These are phyloP conservation scores for Bedellia somnulentella DNA, from an alignment of 2,888 invertebrate genomes.

Conservation along the genomic window DNA sequence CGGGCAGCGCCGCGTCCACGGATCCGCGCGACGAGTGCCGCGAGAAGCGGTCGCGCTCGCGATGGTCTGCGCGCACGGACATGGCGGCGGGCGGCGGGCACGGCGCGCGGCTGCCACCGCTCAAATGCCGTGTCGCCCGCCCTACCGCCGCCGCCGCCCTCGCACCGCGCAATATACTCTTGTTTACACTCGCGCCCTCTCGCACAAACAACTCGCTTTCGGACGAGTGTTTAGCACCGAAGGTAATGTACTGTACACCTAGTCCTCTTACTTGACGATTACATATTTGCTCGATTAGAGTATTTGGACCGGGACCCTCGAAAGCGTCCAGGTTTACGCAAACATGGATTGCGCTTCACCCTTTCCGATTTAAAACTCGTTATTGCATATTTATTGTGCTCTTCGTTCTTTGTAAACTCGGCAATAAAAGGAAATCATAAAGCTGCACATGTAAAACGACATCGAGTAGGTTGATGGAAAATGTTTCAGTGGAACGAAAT, in stretches of 20 bases:
- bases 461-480: no score
- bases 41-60: conserved; percentile 51
- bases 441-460: conserved; percentile 31
- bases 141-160: conserved; percentile 2
- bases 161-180: conserved; percentile 1
- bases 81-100: conserved; percentile 45
- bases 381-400: background rate
- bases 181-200: conserved; percentile 43
- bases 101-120: conserved; percentile 53
- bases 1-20: conserved; percentile 43
- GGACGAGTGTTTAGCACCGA: conserved; percentile 37
- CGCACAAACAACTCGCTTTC: conserved; percentile 38
- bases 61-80: conserved; percentile 52
- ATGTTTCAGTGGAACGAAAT: no score
- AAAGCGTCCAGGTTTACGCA: conserved; percentile 21
- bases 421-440: no score
- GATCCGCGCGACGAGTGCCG: conserved; percentile 55
- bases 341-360: conserved; percentile 22
- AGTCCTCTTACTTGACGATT: conserved; percentile 25
- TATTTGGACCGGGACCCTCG: conserved; percentile 30
- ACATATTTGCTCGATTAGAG: conserved; percentile 35
- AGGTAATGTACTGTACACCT: no score
- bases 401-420: no score
- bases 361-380: conserved; percentile 11
- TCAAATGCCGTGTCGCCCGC: conserved; percentile 32